Evolutionary conservation across 2,888 invertebrate species (phyloP), one percentile per base, ranked within the genome.

Genomic region (Cybosia mesomella): DNA sequence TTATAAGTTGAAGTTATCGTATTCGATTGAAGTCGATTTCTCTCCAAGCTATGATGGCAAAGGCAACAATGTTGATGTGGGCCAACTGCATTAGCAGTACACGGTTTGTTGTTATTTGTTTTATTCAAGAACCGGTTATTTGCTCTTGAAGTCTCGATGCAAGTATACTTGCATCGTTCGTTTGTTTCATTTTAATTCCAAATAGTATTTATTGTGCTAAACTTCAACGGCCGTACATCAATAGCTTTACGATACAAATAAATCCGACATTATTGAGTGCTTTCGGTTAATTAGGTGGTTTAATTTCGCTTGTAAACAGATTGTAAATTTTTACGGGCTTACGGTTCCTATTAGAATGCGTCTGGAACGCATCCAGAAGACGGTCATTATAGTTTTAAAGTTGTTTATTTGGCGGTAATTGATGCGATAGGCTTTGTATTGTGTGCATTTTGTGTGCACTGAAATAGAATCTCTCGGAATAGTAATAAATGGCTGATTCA

Each of bases 221-320:
- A 49, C 49, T 49, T 49, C 3, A n/a, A n/a, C 18, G n/a, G 9
- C 49, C 9, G n/a, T 49, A 9, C n/a, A 49, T 49, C 49, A 49
- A 18, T 60, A 67, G 58, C 22, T 54, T 67, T 72, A 74, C 66
- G 70, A 68, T 55, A 24, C 59, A 60, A 67, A 68, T 79, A 70
- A 75, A 78, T 67, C 63, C 15, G 18, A 18, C 54, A 36, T 68
- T 74, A 75, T 71, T 75, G 62, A 75, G 71, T 70, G 58, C 66
- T 36, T 60, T 39, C 61, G 62, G 67, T 72, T 74, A 79, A 81
- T 81, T 79, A 76, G 59, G 58, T 39, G 63, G 24, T 68, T 72
- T 77, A 72, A 75, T 72, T 72, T 62, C 62, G 63, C 75, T 78
- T 68, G 70, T 79, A 81, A 79, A 81, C 72, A 78, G 65, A 70